Evolutionary conservation across 2,113 vertebrate species (phyloP).

Genomic region (Prietella phreatophila): DNA sequence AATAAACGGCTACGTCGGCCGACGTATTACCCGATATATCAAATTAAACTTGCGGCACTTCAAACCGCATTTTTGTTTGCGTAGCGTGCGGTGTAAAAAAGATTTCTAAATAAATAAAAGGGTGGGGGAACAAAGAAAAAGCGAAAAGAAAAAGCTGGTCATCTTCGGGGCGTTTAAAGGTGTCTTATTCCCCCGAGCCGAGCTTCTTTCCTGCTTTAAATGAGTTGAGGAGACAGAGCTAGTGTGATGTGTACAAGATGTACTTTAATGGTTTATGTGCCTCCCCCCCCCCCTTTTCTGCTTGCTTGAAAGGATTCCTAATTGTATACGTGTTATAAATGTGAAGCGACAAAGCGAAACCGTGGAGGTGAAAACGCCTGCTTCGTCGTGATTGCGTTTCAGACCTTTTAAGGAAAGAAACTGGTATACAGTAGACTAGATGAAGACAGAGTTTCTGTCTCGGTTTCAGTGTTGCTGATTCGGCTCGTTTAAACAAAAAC

Average conservation of each 20-base stretch:
- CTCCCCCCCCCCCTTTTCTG: too few species aligned
- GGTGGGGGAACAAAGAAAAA: not conserved
- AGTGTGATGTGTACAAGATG: not conserved
- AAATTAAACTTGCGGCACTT: conserved; percentile 1
- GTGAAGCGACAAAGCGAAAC: not conserved
- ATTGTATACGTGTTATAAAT: not conserved
- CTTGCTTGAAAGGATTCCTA: not conserved
- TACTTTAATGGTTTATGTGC: not conserved
- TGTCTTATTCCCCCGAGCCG: not conserved
- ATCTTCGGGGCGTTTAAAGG: conserved; percentile 4
- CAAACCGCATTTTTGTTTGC: not conserved
- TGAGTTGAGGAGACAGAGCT: not conserved
- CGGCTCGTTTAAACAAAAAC: not conserved
- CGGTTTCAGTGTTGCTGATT: not conserved
- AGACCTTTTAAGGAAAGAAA: not conserved
- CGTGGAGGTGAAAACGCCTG: not conserved
- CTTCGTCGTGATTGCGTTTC: too few species aligned
- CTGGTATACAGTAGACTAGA: not conserved
- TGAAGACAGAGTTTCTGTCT: not conserved
- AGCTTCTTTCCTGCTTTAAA: not conserved
- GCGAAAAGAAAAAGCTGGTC: not conserved
- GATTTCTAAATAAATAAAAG: too few species aligned
- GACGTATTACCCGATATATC: conserved; percentile 2
- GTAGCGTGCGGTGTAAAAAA: not conserved
- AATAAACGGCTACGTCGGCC: not conserved